Evolutionary conservation across 2,797 vertebrate genomes (phyloP).

Genomic region (Scyliorhinus canicula): DNA sequence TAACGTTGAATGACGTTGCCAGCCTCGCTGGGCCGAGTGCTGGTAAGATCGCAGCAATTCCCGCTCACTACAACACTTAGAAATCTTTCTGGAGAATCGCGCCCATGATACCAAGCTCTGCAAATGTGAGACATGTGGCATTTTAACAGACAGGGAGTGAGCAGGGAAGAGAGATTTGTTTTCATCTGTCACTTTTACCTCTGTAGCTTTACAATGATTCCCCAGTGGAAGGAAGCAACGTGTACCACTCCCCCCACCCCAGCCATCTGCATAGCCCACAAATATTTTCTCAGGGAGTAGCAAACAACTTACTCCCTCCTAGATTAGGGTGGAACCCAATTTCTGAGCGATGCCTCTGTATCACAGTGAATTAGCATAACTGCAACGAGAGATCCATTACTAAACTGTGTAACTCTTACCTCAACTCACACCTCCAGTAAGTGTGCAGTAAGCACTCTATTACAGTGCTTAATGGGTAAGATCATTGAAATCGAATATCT

Average conservation of each 20-base stretch:
- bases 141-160: background rate
- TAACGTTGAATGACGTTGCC: too few species aligned
- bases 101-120: too few species aligned
- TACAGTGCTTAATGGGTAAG: constrained; percentile 14
- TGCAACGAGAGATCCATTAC: background rate
- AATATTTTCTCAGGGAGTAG: background rate
- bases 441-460: background rate
- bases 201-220: background rate
- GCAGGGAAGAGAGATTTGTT: background rate
- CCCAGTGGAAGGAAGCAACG: too few species aligned
- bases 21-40: too few species aligned
- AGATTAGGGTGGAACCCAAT: background rate
- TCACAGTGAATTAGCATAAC: background rate
- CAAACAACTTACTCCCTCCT: background rate
- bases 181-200: background rate
- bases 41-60: too few species aligned
- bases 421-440: background rate
- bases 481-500: background rate
- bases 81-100: too few species aligned
- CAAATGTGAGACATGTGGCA: background rate
- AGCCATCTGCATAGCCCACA: too few species aligned
- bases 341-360: background rate
- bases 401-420: background rate
- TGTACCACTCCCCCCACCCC: too few species aligned
- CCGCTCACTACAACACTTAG: too few species aligned